A percentile compares a stretch with the other conserved stretches of the same genome.
Evolutionary conservation across 2,888 invertebrate species (phyloP).

Genomic region (Gnatocerus cornutus): DNA sequence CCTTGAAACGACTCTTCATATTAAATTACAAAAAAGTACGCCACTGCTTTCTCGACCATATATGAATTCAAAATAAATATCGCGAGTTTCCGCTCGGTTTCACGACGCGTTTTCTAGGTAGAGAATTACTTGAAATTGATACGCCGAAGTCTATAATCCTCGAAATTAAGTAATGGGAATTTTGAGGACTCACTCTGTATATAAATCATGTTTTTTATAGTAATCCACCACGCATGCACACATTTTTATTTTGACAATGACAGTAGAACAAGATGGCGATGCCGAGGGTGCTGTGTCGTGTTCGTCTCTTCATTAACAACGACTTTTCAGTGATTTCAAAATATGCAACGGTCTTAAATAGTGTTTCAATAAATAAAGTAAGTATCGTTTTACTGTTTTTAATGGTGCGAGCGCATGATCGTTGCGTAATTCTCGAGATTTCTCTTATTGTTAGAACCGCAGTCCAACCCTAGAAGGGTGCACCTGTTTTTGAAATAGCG

Average conservation of each 20-base stretch:
- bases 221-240: slow-evolving; percentile 28
- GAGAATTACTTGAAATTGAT: no score
- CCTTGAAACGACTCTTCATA: neutral
- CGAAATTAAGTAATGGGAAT: no score
- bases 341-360: slow-evolving; percentile 64
- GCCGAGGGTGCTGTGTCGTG: slow-evolving; percentile 68
- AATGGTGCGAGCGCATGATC: slow-evolving; percentile 6
- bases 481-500: slow-evolving; percentile 44
- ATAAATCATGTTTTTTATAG: neutral
- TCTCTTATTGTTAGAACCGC: slow-evolving; percentile 25
- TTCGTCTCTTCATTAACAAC: slow-evolving; percentile 67
- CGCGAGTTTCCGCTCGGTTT: no score
- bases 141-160: no score
- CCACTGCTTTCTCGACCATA: neutral
- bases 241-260: slow-evolving; percentile 40
- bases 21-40: neutral
- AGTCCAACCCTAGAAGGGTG: slow-evolving; percentile 44
- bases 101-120: no score
- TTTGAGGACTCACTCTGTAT: neutral
- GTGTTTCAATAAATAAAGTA: slow-evolving; percentile 67
- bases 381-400: slow-evolving; percentile 54
- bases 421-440: slow-evolving; percentile 22
- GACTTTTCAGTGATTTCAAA: slow-evolving; percentile 68
- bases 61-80: neutral
- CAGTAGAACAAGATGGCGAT: slow-evolving; percentile 67